Conservation (phyloP, 2,888 invertebrate species). For the Ganaspis brasiliensis region DNA sequence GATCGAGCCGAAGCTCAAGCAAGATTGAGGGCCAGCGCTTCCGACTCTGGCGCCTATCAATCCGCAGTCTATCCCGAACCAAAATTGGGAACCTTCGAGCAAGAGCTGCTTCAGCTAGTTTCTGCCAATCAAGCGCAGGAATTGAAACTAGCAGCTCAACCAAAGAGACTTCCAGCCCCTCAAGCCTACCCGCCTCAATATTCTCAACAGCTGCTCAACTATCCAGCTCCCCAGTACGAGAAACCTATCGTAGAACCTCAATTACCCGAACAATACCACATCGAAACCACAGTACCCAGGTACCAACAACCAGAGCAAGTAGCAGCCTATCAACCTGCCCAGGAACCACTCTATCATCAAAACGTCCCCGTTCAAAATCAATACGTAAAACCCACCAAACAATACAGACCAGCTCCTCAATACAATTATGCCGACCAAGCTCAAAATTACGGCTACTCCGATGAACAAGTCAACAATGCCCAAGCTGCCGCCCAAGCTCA, state of each 20-base stretch:
- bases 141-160: constrained; percentile 70
- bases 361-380: constrained; percentile 62
- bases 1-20: constrained; percentile 68
- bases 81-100: constrained; percentile 76
- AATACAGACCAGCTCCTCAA: constrained; percentile 65
- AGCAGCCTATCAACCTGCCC: constrained; percentile 40
- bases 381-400: constrained; percentile 64
- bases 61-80: constrained; percentile 66
- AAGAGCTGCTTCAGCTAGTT: constrained; percentile 74
- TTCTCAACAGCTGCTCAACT: constrained; percentile 67
- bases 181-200: constrained; percentile 65
- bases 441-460: constrained; percentile 29
- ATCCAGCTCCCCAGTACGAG: constrained; percentile 64
- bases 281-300: constrained; percentile 73
- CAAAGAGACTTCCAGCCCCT: constrained; percentile 59
- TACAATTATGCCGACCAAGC: constrained; percentile 67
- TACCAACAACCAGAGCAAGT: constrained; percentile 61
- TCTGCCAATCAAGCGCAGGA: constrained; percentile 77
- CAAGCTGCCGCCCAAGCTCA: constrained; percentile 75
- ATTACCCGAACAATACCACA: constrained; percentile 74
- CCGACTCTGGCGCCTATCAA: constrained; percentile 67
- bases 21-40: constrained; percentile 65
- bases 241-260: constrained; percentile 66
- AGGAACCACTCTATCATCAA: constrained; percentile 63
- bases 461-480: constrained; percentile 69